Percentiles rank a stretch among this genome's conserved stretches.
phyloP scores from a whole-genome alignment of 2,888 invertebrate species.

The Rhopalosiphum nymphaeae region DNA sequence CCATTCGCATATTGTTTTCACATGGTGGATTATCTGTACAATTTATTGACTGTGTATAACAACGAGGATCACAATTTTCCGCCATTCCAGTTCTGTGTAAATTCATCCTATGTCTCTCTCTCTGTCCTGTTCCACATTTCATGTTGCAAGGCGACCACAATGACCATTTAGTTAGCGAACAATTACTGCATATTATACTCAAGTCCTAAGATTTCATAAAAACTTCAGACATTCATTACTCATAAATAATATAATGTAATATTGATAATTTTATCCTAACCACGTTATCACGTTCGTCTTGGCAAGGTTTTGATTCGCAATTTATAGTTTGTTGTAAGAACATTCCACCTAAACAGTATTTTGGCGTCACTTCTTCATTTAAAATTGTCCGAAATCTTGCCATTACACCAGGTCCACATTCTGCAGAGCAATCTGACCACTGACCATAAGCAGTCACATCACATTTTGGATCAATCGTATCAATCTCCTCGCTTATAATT shows the following conservation, averaged over 20 bases:
- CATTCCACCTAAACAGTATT: constrained; percentile 75
- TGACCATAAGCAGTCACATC: constrained; percentile 79
- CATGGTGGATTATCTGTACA: constrained; percentile 54
- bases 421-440: constrained; percentile 86
- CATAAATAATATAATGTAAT: background rate
- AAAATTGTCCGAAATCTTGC: constrained; percentile 82
- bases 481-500: background rate
- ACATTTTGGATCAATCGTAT: constrained; percentile 75
- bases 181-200: constrained; percentile 37
- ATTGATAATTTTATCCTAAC: background rate
- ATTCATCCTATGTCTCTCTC: constrained; percentile 69
- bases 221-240: background rate
- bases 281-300: background rate
- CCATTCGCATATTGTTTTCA: constrained; percentile 5
- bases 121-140: constrained; percentile 86
- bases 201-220: constrained; percentile 25
- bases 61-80: constrained; percentile 31
- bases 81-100: background rate
- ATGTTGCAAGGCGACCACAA: constrained; percentile 86
- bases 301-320: constrained; percentile 67
- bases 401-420: constrained; percentile 88
- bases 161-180: constrained; percentile 75
- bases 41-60: constrained; percentile 50
- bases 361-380: constrained; percentile 78
- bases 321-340: constrained; percentile 69